Conservation (phyloP, 1,140 invertebrate genomes). For the Drosophila mayri region DNA sequence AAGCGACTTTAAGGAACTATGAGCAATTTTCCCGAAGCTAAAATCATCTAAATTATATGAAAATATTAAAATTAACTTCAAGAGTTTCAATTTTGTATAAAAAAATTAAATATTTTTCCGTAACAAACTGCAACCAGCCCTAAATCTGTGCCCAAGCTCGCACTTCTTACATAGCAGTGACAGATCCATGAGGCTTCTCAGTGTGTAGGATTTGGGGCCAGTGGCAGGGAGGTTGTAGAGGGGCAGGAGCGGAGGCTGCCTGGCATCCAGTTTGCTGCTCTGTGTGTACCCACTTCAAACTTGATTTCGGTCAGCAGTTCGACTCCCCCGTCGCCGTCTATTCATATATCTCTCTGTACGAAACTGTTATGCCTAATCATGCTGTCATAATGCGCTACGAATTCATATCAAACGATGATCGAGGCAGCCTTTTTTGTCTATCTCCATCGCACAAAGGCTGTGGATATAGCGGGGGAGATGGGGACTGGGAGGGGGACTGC, state of each 20-base stretch:
- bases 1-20: no score
- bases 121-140: slow-evolving; percentile 27
- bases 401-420: slow-evolving; percentile 84
- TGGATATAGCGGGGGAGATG: not conserved
- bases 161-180: slow-evolving; percentile 59
- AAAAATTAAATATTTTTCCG: not conserved
- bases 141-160: slow-evolving; percentile 38
- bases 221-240: not conserved
- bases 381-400: slow-evolving; percentile 85
- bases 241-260: slow-evolving; percentile 11
- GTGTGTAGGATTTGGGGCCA: slow-evolving; percentile 4
- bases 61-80: not conserved
- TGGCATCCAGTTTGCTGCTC: slow-evolving; percentile 57
- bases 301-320: slow-evolving; percentile 69
- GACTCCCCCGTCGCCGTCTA: slow-evolving; percentile 67
- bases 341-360: slow-evolving; percentile 40
- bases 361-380: slow-evolving; percentile 85
- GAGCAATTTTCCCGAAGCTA: not conserved
- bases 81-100: not conserved
- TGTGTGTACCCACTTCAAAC: slow-evolving; percentile 72
- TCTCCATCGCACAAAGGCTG: slow-evolving; percentile 48
- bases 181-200: slow-evolving; percentile 60
- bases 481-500: not conserved
- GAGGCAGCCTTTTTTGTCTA: slow-evolving; percentile 77
- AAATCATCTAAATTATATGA: not conserved